Base-by-base conservation (phyloP, 2,113 vertebrate species). In the Catagonus wagneri region DNA sequence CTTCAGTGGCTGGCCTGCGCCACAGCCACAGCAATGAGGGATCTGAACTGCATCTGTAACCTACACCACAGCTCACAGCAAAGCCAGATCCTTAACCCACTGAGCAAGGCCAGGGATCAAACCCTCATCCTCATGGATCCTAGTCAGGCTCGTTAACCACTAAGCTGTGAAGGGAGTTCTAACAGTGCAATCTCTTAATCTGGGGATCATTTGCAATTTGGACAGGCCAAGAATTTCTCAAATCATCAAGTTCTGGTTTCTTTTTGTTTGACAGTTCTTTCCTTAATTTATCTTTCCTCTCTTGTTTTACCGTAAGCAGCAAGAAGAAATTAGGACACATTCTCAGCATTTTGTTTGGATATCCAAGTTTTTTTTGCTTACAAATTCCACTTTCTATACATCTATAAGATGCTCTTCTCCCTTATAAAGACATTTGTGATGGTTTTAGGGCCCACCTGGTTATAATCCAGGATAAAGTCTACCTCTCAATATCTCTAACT, bases 331-430 rank as follows among this genome's bases (percentile, higher is more conserved):
- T 25, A 90, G 78, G 36, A 9, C 60, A 81, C n/a, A 60, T 4
- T 20, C 94, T 90, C n/a, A 91, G 54, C 14, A 88, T 58, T 83
- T 78, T 78, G n/a, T 44, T 88, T 88, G 7, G 7, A 44, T 92
- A 44, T 54, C 60, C 83, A 83, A 54, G 36, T 76, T 39, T 87
- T 44, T 44, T 54, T 71, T n/a, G 60, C 32, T 92, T 88, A 63
- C 1, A 76, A 83, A 66, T 90, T 76, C 54, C 78, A 54, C 56
- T 88, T 94, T 83, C 29, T 50, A 4, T 75, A 15, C 12, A 68
- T 83, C 36, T 83, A 17, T 60, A 58, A 7, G 39, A 52, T 68
- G 16, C 50, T 52, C 3, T 92, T 95, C 15, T 92, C 32, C 68
- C 50, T 65, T 71, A n/a, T 4, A 34, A 39, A 22, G 8, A 39